A percentile compares a stretch with the other conserved stretches of the same genome.
Conservation (phyloP, 37 sponge, comb jelly and placozoan genomes). For the Chondrilla cf. caribensis region DNA sequence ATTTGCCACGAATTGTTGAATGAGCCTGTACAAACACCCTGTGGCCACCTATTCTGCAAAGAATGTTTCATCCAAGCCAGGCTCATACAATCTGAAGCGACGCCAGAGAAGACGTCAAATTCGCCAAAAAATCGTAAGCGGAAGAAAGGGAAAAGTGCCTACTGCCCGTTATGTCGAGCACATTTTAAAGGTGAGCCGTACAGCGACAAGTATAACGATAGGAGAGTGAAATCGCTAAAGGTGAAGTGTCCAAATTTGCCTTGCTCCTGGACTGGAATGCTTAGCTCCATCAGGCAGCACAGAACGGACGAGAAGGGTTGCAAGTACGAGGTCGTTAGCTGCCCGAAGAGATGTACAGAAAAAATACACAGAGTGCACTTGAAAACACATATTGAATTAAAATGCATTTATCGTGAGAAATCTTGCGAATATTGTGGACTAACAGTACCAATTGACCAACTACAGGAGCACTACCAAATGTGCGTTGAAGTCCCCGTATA, state of each 20-base stretch:
- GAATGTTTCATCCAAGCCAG: not conserved
- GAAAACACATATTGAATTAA: not conserved
- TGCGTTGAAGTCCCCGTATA: not conserved
- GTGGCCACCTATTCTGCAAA: conserved; percentile 27
- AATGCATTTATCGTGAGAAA: not conserved
- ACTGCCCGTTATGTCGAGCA: not conserved
- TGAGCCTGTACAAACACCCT: conserved; percentile 3
- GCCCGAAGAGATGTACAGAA: not conserved
- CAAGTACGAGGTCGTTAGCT: not conserved
- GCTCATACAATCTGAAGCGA: not conserved
- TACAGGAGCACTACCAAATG: not conserved
- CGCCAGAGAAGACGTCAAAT: not conserved
- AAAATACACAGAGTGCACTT: not conserved
- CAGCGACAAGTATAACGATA: conserved; percentile 3
- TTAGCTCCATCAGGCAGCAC: not conserved
- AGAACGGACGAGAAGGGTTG: not conserved
- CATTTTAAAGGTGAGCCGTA: not conserved
- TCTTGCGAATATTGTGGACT: not conserved
- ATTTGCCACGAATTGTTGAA: conserved; percentile 11
- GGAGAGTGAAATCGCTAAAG: not conserved
- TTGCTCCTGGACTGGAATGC: not conserved
- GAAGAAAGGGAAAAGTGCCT: not conserved
- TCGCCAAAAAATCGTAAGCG: not conserved
- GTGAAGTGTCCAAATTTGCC: conserved; percentile 1
- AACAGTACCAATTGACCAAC: no score